Percentiles rank a stretch among this genome's conserved stretches.
Evolutionary conservation across 2,797 vertebrate genomes (phyloP).

Genomic region (Mormyrops attenuatus): DNA sequence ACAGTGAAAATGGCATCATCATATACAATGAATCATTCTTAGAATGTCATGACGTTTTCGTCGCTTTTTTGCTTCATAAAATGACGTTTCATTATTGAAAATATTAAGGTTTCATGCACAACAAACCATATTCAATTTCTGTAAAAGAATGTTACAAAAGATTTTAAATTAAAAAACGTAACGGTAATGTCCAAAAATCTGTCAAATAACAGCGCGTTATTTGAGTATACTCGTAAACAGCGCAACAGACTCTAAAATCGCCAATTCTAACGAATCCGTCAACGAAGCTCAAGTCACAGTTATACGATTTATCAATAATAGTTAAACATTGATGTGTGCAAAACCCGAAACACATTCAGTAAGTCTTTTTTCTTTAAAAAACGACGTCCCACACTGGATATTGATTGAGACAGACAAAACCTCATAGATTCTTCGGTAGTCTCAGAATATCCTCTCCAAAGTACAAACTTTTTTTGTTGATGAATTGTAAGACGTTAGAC

Average conservation of each 20-base stretch:
- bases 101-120: conserved; percentile 87
- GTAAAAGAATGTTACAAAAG: conserved; percentile 86
- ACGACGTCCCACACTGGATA: conserved; percentile 62
- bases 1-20: conserved; percentile 96
- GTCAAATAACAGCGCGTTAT: conserved; percentile 73
- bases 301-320: conserved; percentile 78
- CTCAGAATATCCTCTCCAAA: conserved; percentile 65
- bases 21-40: conserved; percentile 94
- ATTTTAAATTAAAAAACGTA: conserved; percentile 64
- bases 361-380: conserved; percentile 59
- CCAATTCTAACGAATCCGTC: conserved; percentile 76
- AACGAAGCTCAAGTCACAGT: conserved; percentile 79
- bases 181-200: conserved; percentile 66
- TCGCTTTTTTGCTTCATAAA: conserved; percentile 81
- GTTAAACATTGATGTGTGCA: conserved; percentile 79
- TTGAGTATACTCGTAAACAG: conserved; percentile 79
- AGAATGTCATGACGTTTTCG: conserved; percentile 91
- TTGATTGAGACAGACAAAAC: conserved; percentile 57
- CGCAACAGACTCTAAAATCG: conserved; percentile 74
- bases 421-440: conserved; percentile 44
- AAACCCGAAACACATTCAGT: conserved; percentile 76
- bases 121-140: conserved; percentile 85
- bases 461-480: conserved; percentile 74
- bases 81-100: conserved; percentile 83
- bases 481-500: conserved; percentile 78